phyloP scores from a whole-genome alignment of 2,888 invertebrate species.

The Polydrusus pterygomalis region DNA sequence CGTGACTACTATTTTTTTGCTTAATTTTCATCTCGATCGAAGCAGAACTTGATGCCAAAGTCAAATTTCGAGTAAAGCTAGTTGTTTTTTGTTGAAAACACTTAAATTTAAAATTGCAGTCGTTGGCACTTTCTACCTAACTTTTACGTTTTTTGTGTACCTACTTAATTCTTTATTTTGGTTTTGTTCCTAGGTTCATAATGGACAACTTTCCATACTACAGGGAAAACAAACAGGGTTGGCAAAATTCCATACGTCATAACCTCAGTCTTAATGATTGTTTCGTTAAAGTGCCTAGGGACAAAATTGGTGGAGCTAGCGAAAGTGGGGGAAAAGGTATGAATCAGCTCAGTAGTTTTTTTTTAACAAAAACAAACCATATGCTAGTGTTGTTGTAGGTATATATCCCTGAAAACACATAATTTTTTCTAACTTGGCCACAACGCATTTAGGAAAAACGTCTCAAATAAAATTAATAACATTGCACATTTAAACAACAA shows the following conservation, averaged over 20 bases:
- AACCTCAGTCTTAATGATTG: constrained; percentile 89
- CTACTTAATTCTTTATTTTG: not conserved
- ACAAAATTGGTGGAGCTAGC: constrained; percentile 73
- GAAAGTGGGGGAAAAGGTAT: constrained; percentile 57
- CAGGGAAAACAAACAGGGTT: constrained; percentile 87
- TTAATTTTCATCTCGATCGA: too few species aligned
- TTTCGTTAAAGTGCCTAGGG: constrained; percentile 85
- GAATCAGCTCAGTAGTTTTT: not conserved
- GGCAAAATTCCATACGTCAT: constrained; percentile 89
- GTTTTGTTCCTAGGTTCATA: constrained; percentile 75
- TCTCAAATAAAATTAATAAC: too few species aligned
- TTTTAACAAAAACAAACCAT: not conserved
- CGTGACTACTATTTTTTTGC: too few species aligned
- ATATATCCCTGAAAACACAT: too few species aligned
- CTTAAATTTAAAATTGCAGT: too few species aligned
- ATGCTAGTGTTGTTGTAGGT: not conserved
- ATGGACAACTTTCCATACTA: constrained; percentile 91
- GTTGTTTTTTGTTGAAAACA: too few species aligned
- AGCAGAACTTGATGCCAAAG: too few species aligned
- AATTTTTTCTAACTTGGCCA: too few species aligned
- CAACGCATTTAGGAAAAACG: too few species aligned
- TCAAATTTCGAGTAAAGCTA: too few species aligned
- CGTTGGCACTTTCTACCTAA: too few species aligned
- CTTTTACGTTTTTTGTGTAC: not conserved
- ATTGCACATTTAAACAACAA: too few species aligned